Conservation (phyloP, 1,140 invertebrate genomes). For the Drosophila kanapiae region DNA sequence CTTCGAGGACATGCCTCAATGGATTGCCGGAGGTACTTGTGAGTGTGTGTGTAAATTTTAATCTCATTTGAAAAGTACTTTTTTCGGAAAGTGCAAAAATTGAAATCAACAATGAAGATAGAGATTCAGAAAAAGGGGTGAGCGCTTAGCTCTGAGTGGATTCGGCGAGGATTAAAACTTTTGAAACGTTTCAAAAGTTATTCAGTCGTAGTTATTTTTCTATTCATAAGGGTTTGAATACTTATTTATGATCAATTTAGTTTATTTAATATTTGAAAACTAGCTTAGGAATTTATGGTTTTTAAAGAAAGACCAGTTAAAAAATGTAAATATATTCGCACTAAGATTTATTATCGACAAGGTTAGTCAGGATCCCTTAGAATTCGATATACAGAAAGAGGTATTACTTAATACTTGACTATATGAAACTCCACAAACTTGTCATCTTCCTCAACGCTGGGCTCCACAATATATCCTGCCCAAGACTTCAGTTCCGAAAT, state of each 20-base stretch:
- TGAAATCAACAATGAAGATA: constrained; percentile 63
- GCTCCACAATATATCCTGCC: neutral
- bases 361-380: neutral
- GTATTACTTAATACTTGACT: neutral
- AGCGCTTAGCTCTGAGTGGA: constrained; percentile 5
- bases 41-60: constrained; percentile 60
- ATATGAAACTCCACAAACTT: neutral
- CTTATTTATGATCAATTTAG: neutral
- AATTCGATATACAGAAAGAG: fast-evolving
- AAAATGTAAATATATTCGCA: neutral
- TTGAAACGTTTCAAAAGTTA: constrained; percentile 12
- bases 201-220: constrained; percentile 10
- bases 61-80: constrained; percentile 80
- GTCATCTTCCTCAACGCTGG: neutral
- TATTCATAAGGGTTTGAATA: neutral
- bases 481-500: neutral
- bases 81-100: constrained; percentile 71
- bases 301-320: neutral
- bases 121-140: constrained; percentile 55
- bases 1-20: constrained; percentile 69
- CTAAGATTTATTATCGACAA: neutral
- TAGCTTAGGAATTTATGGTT: neutral
- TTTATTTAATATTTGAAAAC: neutral
- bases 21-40: constrained; percentile 19
- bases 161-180: constrained; percentile 38